phyloP scores from a whole-genome alignment of 2,888 invertebrate genomes.

The Trimorus sp. region DNA sequence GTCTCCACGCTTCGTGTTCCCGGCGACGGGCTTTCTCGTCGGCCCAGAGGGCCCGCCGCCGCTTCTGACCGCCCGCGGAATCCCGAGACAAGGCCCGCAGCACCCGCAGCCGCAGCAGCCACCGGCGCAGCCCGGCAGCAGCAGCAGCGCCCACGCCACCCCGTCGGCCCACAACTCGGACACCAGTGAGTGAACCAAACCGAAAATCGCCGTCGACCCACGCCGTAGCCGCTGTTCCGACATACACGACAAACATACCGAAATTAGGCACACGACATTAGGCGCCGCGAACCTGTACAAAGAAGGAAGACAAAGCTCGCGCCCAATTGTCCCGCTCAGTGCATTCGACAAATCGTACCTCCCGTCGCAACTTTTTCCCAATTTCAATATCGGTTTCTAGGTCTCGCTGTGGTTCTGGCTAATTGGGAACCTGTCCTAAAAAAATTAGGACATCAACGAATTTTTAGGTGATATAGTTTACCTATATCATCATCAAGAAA shows the following conservation, averaged over 20 bases:
- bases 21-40: conserved; percentile 87
- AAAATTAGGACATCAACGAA: no score
- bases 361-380: no score
- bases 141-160: conserved; percentile 63
- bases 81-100: conserved; percentile 74
- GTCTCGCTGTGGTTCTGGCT: no score
- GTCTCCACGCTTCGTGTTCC: conserved; percentile 94
- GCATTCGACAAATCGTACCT: no score
- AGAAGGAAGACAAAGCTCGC: no score
- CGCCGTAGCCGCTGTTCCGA: conserved; percentile 25
- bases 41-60: conserved; percentile 82
- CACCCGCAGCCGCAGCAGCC: conserved; percentile 45
- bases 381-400: no score
- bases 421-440: no score
- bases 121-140: conserved; percentile 37
- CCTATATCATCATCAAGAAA: no score
- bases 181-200: conserved; percentile 78
- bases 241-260: conserved; percentile 5
- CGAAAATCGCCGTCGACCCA: conserved; percentile 20
- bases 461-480: no score
- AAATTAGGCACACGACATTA: no score
- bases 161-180: conserved; percentile 78
- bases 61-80: conserved; percentile 79
- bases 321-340: no score
- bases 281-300: no score